A percentile compares a stretch with the other conserved stretches of the same genome.
phyloP scores from a whole-genome alignment of 1,140 invertebrate species.

The Lordiphosa clarofinis region DNA sequence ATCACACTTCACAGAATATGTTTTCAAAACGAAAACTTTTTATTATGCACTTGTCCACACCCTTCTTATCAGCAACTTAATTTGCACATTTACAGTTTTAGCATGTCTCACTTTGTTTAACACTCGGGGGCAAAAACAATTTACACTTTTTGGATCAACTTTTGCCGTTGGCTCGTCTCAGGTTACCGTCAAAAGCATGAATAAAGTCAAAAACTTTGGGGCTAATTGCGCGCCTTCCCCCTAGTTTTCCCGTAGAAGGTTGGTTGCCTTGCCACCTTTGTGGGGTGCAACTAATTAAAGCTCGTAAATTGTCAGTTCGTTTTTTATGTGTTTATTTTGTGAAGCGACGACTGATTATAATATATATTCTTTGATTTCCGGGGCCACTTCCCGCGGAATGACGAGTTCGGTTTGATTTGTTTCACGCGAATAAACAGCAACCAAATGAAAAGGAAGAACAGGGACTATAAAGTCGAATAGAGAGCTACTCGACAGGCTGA shows the following conservation, averaged over 20 bases:
- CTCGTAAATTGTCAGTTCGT: slow-evolving; percentile 52
- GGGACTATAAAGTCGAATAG: slow-evolving; percentile 10
- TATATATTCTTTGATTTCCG: slow-evolving; percentile 37
- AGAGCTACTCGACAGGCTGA: too few relatives aligned
- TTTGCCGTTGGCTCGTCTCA: slow-evolving; percentile 5
- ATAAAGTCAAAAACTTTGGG: slow-evolving; percentile 22
- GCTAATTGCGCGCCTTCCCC: slow-evolving; percentile 31
- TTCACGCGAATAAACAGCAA: slow-evolving; percentile 74
- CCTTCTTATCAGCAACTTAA: slow-evolving; percentile 18
- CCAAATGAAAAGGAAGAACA: slow-evolving; percentile 41
- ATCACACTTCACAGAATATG: too few relatives aligned
- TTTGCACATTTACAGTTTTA: slow-evolving; percentile 49
- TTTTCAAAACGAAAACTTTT: neutral
- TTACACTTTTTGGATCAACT: slow-evolving; percentile 40
- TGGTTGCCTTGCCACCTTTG: slow-evolving; percentile 21
- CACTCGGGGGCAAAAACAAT: slow-evolving; percentile 54
- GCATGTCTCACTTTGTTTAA: neutral
- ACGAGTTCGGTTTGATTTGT: slow-evolving; percentile 55
- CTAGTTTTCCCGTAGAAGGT: neutral
- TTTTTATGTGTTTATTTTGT: slow-evolving; percentile 45
- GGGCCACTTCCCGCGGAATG: slow-evolving; percentile 29
- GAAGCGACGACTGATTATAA: slow-evolving; percentile 32
- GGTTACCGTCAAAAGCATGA: slow-evolving; percentile 8
- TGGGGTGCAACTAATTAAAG: slow-evolving; percentile 60
- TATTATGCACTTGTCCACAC: slow-evolving; percentile 21